These are phyloP conservation scores for Troides helena DNA, from an alignment of 2,888 invertebrate genomes.

Conservation along the genomic window DNA sequence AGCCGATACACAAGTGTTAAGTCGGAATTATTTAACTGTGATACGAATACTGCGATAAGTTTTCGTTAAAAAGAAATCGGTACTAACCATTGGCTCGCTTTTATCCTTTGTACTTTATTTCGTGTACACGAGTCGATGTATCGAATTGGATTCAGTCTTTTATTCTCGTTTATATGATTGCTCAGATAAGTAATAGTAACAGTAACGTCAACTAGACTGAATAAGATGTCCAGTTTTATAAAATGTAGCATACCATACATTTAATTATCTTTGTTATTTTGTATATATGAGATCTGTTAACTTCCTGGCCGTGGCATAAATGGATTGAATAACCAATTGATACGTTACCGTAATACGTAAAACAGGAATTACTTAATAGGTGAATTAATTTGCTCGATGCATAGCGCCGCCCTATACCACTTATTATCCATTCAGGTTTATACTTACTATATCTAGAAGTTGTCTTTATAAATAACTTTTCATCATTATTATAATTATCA, in stretches of 20 bases:
- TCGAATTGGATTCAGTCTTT: too few relatives aligned
- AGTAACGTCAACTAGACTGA: background rate
- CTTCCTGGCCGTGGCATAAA: conserved; percentile 8
- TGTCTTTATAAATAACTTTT: too few relatives aligned
- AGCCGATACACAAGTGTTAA: conserved; percentile 36
- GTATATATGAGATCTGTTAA: background rate
- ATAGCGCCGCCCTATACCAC: background rate
- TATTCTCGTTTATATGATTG: too few relatives aligned
- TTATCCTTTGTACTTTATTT: too few relatives aligned
- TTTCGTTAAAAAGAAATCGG: background rate
- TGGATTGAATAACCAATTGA: background rate
- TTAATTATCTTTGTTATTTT: conserved; percentile 12
- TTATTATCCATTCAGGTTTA: background rate
- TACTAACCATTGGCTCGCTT: background rate
- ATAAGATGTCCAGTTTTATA: conserved; percentile 6
- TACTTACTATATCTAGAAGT: background rate
- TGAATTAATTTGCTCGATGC: background rate
- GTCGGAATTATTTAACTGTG: conserved; percentile 9
- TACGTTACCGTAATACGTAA: conserved; percentile 3
- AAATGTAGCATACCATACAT: background rate
- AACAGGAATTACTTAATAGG: conserved; percentile 3
- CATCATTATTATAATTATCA: too few relatives aligned
- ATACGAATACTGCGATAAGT: background rate
- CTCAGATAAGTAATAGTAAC: background rate
- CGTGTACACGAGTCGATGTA: too few relatives aligned